These are phyloP conservation scores for Dione vanillae DNA, from an alignment of 2,888 invertebrate genomes.

Conservation along the genomic window DNA sequence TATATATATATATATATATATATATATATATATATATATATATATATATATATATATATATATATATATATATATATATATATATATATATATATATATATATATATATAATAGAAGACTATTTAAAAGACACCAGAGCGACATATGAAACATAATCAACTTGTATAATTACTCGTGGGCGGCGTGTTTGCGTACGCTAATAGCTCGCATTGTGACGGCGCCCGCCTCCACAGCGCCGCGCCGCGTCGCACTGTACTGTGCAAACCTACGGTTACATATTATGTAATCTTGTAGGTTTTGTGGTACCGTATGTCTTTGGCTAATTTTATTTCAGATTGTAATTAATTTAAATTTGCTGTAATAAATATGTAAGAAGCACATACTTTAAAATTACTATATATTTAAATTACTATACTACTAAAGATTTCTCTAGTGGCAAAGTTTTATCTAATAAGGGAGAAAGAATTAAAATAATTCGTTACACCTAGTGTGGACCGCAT, in stretches of 20 bases:
- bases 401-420: too few species aligned
- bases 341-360: background rate
- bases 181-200: constrained; percentile 63
- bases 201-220: constrained; percentile 60
- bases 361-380: too few species aligned
- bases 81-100: too few species aligned
- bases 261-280: constrained; percentile 46
- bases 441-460: too few species aligned
- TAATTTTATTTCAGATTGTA: background rate
- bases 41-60: too few species aligned
- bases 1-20: too few species aligned
- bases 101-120: background rate
- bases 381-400: too few species aligned
- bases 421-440: too few species aligned
- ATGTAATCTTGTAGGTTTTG: constrained; percentile 47
- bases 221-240: constrained; percentile 29
- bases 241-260: constrained; percentile 27
- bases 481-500: too few species aligned
- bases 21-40: too few species aligned
- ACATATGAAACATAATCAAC: constrained; percentile 38
- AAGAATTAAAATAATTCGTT: too few species aligned
- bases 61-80: too few species aligned
- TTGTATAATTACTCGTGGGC: constrained; percentile 42
- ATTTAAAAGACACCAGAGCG: background rate
- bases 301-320: constrained; percentile 10